These are phyloP conservation scores for Drosophila sproati DNA, from an alignment of 1,140 invertebrate genomes.

Conservation along the genomic window DNA sequence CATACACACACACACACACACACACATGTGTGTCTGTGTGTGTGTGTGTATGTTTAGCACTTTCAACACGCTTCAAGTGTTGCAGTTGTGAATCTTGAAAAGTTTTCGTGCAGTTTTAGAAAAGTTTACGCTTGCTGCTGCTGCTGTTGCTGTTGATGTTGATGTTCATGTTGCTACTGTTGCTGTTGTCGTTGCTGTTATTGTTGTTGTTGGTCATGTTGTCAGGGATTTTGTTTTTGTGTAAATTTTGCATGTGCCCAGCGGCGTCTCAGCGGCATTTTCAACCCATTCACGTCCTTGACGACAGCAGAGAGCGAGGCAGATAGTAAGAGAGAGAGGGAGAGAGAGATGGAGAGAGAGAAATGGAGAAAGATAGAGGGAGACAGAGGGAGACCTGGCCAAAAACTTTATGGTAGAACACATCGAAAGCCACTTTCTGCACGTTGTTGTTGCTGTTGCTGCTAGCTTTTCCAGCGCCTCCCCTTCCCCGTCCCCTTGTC, in stretches of 20 bases:
- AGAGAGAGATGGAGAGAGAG: no score
- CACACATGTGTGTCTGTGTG: not conserved
- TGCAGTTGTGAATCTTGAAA: constrained; percentile 79
- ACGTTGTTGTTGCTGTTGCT: constrained; percentile 26
- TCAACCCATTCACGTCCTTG: constrained; percentile 45
- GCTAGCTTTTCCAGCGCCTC: constrained; percentile 7
- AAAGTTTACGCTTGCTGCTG: constrained; percentile 59
- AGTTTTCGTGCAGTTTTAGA: constrained; percentile 62
- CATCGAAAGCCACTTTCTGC: constrained; percentile 63
- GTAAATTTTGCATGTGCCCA: constrained; percentile 33
- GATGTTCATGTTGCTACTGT: constrained; percentile 11
- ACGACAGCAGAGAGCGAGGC: not conserved
- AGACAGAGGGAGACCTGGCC: constrained; percentile 29
- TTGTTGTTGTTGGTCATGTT: constrained; percentile 65
- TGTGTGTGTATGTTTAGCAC: constrained; percentile 31
- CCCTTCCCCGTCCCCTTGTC: no score
- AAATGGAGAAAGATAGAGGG: not conserved
- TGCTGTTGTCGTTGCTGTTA: constrained; percentile 7
- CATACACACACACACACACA: no score
- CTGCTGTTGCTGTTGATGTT: constrained; percentile 17
- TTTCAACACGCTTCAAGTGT: constrained; percentile 71
- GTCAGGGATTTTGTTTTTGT: constrained; percentile 51
- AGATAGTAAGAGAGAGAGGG: not conserved
- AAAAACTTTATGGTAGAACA: constrained; percentile 62
- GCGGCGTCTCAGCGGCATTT: constrained; percentile 11